Conservation (phyloP, 1,140 invertebrate genomes). For the Phymorhynchus buccinoides region DNA sequence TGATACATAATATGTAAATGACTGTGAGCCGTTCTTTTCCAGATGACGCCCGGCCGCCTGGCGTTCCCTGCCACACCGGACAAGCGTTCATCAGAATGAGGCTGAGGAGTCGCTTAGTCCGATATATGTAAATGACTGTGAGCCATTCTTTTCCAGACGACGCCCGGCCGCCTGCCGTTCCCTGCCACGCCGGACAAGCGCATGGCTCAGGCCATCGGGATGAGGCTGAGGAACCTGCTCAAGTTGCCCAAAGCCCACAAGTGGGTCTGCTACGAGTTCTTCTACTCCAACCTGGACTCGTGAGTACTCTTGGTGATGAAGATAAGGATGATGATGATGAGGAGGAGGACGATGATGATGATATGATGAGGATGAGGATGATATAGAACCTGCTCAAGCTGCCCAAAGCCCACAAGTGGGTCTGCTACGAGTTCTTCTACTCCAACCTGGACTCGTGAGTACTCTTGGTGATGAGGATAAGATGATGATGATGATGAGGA, state of each 20-base stretch:
- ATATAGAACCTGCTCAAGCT: constrained; percentile 98
- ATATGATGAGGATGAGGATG: too few relatives aligned
- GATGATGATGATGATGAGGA: too few relatives aligned
- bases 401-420: constrained; percentile 99
- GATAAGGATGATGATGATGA: too few relatives aligned
- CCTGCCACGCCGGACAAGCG: constrained; percentile 75
- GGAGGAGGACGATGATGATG: too few relatives aligned
- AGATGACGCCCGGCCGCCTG: constrained; percentile 2
- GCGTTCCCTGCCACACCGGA: constrained; percentile 51
- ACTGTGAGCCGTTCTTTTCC: too few relatives aligned
- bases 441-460: constrained; percentile 93
- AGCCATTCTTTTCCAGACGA: constrained; percentile 24
- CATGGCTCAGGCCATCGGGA: constrained; percentile 90
- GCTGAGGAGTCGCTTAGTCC: too few relatives aligned
- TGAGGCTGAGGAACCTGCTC: constrained; percentile 93
- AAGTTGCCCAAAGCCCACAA: constrained; percentile 99
- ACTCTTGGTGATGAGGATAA: too few relatives aligned
- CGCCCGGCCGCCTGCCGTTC: background rate
- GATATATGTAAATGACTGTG: too few relatives aligned
- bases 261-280: constrained; percentile 99
- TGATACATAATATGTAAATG: too few relatives aligned
- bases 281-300: constrained; percentile 97
- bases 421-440: constrained; percentile 99
- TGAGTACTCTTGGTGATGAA: constrained; percentile 76
- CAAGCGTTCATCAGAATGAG: too few relatives aligned